Evolutionary conservation across 2,797 vertebrate genomes (phyloP).

Genomic region (Austrolebias charrua): DNA sequence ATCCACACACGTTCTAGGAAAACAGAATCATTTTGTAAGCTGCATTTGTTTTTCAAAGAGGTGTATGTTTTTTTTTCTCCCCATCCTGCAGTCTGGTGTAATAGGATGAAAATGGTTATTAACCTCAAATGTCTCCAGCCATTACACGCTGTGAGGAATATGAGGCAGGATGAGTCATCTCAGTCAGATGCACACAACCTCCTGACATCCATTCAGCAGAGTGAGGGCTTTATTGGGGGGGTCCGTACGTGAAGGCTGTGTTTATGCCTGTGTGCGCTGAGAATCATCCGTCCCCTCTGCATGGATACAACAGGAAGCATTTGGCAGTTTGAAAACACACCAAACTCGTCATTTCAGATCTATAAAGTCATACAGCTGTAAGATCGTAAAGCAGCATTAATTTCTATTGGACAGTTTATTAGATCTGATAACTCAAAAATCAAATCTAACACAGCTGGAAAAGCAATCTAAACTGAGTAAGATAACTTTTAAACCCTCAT

Average conservation of each 20-base stretch:
- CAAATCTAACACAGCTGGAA: too few species aligned
- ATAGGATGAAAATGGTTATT: slow-evolving; percentile 40
- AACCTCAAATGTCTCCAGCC: slow-evolving; percentile 34
- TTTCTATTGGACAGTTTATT: too few species aligned
- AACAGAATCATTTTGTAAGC: neutral
- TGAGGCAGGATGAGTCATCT: slow-evolving; percentile 45
- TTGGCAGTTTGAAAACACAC: neutral
- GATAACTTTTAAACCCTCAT: too few species aligned
- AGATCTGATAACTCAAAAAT: too few species aligned
- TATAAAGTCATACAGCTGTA: too few species aligned
- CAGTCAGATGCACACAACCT: slow-evolving; percentile 29
- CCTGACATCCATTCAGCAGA: slow-evolving; percentile 33
- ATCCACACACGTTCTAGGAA: slow-evolving; percentile 11
- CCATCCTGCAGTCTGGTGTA: slow-evolving; percentile 28
- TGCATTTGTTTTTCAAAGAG: slow-evolving; percentile 36
- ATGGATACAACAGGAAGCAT: neutral
- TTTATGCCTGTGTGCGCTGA: neutral
- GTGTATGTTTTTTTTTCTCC: neutral
- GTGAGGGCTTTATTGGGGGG: slow-evolving; percentile 27
- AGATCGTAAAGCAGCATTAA: too few species aligned
- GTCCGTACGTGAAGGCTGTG: slow-evolving; percentile 6
- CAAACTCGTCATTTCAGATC: too few species aligned
- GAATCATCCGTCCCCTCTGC: slow-evolving; percentile 10
- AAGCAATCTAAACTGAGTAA: too few species aligned
- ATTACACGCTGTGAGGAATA: slow-evolving; percentile 29